Percentiles rank a stretch among this genome's conserved stretches.
Conservation (phyloP, 2,113 vertebrate species). For the Sylvilagus bachmani region DNA sequence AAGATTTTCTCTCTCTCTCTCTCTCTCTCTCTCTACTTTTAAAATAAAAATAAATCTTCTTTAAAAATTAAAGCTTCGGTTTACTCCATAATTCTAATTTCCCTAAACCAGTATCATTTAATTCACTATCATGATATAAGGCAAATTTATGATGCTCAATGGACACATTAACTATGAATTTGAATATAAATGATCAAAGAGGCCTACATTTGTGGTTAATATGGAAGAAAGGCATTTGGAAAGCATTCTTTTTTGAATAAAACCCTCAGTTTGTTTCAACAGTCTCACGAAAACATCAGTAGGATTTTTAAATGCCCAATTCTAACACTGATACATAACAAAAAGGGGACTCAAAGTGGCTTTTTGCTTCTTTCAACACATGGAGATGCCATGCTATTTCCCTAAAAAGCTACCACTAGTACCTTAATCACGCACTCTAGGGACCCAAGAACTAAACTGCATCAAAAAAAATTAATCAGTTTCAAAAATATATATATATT, state of each 20-base stretch:
- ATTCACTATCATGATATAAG: neutral
- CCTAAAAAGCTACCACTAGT: neutral
- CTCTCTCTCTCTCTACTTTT: too few species aligned
- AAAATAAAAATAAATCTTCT: too few species aligned
- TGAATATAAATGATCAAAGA: neutral
- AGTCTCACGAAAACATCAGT: neutral
- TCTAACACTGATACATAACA: neutral
- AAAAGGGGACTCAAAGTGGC: neutral
- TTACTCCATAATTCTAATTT: neutral
- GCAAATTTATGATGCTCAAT: conserved; percentile 7
- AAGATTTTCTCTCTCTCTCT: too few species aligned
- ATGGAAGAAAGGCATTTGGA: neutral
- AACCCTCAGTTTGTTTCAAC: neutral
- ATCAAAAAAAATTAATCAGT: too few species aligned
- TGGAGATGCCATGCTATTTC: neutral
- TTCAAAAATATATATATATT: too few species aligned
- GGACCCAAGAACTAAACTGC: neutral
- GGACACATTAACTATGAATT: neutral
- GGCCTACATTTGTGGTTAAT: neutral
- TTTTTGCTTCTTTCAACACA: neutral
- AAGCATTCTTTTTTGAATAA: conserved; percentile 50
- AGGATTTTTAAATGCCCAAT: neutral
- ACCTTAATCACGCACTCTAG: neutral
- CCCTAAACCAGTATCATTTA: neutral
- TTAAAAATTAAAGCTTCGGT: neutral